Evolutionary conservation across 2,797 vertebrate genomes (phyloP).

Genomic region (Molossus molossus): DNA sequence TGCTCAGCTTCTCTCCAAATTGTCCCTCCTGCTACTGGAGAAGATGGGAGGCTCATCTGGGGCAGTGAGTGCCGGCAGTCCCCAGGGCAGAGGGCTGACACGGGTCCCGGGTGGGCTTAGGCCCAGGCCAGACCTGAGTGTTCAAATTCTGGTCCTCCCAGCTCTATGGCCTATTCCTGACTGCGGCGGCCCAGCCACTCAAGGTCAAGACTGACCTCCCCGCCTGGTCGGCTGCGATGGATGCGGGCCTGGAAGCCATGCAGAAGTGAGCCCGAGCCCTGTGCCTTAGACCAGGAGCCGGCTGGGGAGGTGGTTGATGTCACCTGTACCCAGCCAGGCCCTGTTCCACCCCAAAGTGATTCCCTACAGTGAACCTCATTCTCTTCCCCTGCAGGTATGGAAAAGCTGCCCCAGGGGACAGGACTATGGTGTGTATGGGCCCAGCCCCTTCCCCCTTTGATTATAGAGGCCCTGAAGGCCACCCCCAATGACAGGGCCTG

Average conservation of each 20-base stretch:
- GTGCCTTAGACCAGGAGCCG: neutral
- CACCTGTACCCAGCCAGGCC: neutral
- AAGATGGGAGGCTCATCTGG: constrained; percentile 98
- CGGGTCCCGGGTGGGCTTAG: neutral
- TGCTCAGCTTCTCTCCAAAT: constrained; percentile 89
- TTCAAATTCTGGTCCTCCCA: constrained; percentile 80
- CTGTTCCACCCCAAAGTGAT: neutral
- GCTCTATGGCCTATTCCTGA: constrained; percentile 97
- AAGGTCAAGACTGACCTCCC: constrained; percentile 83
- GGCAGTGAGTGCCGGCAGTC: constrained; percentile 89
- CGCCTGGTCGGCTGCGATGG: constrained; percentile 94
- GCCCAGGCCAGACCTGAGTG: neutral
- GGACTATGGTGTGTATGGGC: constrained; percentile 94
- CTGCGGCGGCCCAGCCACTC: constrained; percentile 92
- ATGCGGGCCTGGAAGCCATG: constrained; percentile 95
- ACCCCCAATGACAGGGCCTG: neutral
- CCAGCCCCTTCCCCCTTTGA: neutral
- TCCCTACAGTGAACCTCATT: neutral
- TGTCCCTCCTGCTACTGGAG: constrained; percentile 94
- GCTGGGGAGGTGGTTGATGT: neutral
- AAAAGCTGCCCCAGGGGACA: constrained; percentile 95
- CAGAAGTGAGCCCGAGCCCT: constrained; percentile 90
- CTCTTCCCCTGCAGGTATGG: constrained; percentile 91
- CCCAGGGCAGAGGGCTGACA: neutral
- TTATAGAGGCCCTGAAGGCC: neutral